Base-by-base conservation (phyloP, 2,888 invertebrate genomes). In the Hypercompe scribonia region DNA sequence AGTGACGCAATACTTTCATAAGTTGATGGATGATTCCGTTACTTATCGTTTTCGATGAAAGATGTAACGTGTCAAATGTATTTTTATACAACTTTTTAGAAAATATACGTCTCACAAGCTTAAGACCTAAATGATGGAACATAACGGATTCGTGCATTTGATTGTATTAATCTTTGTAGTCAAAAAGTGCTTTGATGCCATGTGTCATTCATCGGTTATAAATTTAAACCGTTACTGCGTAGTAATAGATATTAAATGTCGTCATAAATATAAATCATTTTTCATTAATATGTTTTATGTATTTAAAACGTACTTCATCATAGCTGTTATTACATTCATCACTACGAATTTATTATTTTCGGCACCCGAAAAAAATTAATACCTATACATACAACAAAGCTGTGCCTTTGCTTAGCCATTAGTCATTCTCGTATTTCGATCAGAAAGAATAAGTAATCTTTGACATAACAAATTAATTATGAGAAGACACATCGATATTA, bases 21-120 rank as follows among this genome's bases (percentile, higher is more conserved):
- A 67, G 71, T 78, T 86, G 81, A 86, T 82, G 79, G 85, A 86
- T 86, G 75, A 81, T 83, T 81, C 80, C 77, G 77, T 78, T 70
- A 76, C 77, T 81, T 83, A 85, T 86, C 79, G 70, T 58, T 70
- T 39, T 46, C 42, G 79, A 79, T 74, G 78, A 75, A 64, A 76
- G 74, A 76, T 76, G 77, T 73, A 78, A 81, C 78, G 77, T 73
- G 70, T 77, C 46, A 70, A 78, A 73, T 77, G 78, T 70, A 70
- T 71, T 66, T 73, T 67, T 63, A 83, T 76, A 79, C 77, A 77
- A 76, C 82, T 78, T 79, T 75, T 84, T 79, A 72, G 46, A 68
- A 72, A 69, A 79, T 81, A 64, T 68, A 63, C 77, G 71, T 83
- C 8, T 80, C 80, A 82, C 75, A 73, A 74, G 80, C 78, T 75